These are phyloP conservation scores for Charina bottae DNA, from an alignment of 2,113 vertebrate genomes.

Conservation along the genomic window DNA sequence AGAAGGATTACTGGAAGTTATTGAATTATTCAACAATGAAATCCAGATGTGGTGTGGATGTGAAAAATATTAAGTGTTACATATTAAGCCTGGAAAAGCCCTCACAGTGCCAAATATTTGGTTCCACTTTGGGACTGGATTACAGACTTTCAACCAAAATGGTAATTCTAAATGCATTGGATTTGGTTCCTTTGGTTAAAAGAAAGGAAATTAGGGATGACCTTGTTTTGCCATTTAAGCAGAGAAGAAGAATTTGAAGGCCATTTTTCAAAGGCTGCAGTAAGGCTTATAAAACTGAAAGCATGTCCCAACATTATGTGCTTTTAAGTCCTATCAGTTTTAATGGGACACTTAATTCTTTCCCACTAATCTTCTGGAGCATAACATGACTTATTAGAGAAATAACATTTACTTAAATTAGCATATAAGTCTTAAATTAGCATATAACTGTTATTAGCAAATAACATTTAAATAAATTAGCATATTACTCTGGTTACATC, in stretches of 20 bases:
- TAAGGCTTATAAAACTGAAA: not conserved
- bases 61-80: not conserved
- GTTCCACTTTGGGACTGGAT: not conserved
- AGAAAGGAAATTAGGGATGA: not conserved
- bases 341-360: not conserved
- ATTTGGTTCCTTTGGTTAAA: slow-evolving; percentile 3
- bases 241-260: not conserved
- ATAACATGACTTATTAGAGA: not conserved
- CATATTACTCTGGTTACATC: not conserved
- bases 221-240: not conserved
- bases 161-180: not conserved
- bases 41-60: slow-evolving; percentile 25
- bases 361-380: not conserved
- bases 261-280: not conserved
- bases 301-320: not conserved
- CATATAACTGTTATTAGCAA: no score
- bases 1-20: slow-evolving; percentile 10
- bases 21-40: slow-evolving; percentile 26
- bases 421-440: not conserved
- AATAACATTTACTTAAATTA: not conserved
- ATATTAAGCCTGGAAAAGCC: slow-evolving; percentile 1
- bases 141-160: not conserved
- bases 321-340: not conserved
- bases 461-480: not conserved
- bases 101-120: not conserved